Evolutionary conservation across 2,888 invertebrate species (phyloP), one percentile per base, ranked within the genome.

Genomic region (Schrankia costaestrigalis): DNA sequence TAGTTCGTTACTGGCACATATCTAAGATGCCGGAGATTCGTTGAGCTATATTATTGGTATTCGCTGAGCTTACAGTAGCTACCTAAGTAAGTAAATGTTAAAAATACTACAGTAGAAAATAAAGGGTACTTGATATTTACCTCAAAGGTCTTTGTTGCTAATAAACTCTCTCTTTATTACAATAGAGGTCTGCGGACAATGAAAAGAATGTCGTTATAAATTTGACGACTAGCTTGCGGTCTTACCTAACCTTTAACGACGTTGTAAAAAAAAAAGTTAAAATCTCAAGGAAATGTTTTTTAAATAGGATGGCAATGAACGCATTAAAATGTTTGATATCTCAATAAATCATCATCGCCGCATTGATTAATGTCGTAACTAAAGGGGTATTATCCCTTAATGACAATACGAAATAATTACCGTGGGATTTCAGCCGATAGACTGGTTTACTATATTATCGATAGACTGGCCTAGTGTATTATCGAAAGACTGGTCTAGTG

Each of bases 271-370:
- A n/a, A n/a, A 58, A 47, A 38, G 35, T 41, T 39, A 30, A n/a
- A 35, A 31, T 39, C 23, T 38, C 26, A 53, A 44, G 44, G 36
- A 43, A 56, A 53, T 44, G 35, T 43, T 34, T 32, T 31, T 36
- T n/a, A n/a, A n/a, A 33, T 51, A 43, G 43, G 48, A 36, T 36
- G 54, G 43, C 50, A 59, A 50, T 44, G 46, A 27, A 50, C 58
- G 41, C 47, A 44, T 37, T 40, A 48, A 49, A 50, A 41, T 43
- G 48, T 56, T 51, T 45, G 56, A 46, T 40, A 41, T 21, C 31
- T 30, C 31, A 43, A 38, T 46, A 40, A n/a, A n/a, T n/a, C n/a
- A n/a, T n/a, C n/a, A n/a, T n/a, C n/a, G n/a, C n/a, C n/a, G n/a
- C n/a, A n/a, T n/a, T n/a, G n/a, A n/a, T n/a, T n/a, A n/a, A n/a